Percentiles rank a stretch among this genome's conserved stretches.
Evolutionary conservation across 2,797 vertebrate genomes (phyloP).

Genomic region (Allobates femoralis): DNA sequence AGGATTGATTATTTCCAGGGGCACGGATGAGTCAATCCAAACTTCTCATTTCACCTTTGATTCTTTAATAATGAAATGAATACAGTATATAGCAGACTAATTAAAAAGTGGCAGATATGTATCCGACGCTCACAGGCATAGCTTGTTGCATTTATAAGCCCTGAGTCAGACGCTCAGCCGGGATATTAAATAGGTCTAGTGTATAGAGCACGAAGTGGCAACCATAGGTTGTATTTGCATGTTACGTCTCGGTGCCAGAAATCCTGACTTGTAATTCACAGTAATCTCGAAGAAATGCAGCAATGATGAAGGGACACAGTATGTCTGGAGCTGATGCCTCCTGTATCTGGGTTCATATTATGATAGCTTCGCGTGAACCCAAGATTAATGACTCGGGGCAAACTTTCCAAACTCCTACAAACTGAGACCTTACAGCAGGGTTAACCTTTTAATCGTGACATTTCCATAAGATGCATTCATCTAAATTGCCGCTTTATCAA

Average conservation of each 20-base stretch:
- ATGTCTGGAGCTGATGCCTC: constrained; percentile 30
- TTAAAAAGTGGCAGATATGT: constrained; percentile 37
- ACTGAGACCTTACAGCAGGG: not conserved
- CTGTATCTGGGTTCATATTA: constrained; percentile 33
- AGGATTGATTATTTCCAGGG: not conserved
- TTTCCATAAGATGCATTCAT: constrained; percentile 6
- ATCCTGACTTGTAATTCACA: constrained; percentile 39
- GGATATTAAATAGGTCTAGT: constrained; percentile 30
- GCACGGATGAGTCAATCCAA: not conserved
- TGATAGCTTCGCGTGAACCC: constrained; percentile 35
- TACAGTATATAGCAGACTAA: constrained; percentile 46
- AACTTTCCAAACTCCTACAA: constrained; percentile 24
- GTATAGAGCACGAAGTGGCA: constrained; percentile 45
- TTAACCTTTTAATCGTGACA: constrained; percentile 9
- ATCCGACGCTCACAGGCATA: constrained; percentile 7
- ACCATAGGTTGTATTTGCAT: constrained; percentile 45
- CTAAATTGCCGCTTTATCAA: not conserved
- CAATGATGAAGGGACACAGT: constrained; percentile 35
- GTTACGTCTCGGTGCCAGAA: constrained; percentile 26
- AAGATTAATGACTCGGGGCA: constrained; percentile 44
- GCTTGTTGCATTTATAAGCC: constrained; percentile 24
- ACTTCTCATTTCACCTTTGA: constrained; percentile 13
- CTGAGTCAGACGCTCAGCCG: not conserved
- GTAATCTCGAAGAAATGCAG: constrained; percentile 34
- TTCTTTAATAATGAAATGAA: constrained; percentile 26